A percentile compares a stretch with the other conserved stretches of the same genome.
Evolutionary conservation across 2,797 vertebrate species (phyloP).

Genomic region (Pachyuromys duprasi): DNA sequence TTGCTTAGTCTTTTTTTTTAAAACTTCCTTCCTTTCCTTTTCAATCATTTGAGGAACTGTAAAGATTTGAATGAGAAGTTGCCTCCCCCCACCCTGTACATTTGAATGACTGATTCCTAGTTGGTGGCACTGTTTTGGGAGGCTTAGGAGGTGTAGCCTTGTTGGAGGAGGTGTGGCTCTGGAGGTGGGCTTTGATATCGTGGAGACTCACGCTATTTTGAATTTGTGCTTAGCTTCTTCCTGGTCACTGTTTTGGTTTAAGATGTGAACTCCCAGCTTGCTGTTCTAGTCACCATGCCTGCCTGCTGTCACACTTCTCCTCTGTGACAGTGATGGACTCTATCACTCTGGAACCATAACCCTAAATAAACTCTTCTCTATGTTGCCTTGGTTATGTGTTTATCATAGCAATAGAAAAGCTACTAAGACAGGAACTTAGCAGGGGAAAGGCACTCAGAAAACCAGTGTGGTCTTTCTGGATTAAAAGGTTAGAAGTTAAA

Average conservation of each 20-base stretch:
- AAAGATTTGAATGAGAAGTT: not conserved
- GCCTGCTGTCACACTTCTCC: too few relatives aligned
- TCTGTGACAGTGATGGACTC: not conserved
- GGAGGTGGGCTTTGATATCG: not conserved
- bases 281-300: not conserved
- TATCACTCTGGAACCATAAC: not conserved
- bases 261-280: not conserved
- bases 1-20: not conserved
- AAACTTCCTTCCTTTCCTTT: not conserved
- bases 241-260: not conserved
- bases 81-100: not conserved
- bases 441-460: not conserved
- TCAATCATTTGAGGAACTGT: not conserved
- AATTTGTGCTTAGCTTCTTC: not conserved
- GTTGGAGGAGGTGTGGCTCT: not conserved
- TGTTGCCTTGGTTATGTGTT: not conserved
- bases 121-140: not conserved
- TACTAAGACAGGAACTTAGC: not conserved
- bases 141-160: not conserved
- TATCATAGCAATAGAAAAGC: not conserved
- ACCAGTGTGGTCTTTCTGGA: not conserved
- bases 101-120: not conserved
- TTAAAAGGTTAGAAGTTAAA: constrained; percentile 17
- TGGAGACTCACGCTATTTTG: not conserved
- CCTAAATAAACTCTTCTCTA: too few relatives aligned